These are phyloP conservation scores for Daphoenositta chrysoptera DNA, from an alignment of 2,113 vertebrate genomes.

Conservation along the genomic window DNA sequence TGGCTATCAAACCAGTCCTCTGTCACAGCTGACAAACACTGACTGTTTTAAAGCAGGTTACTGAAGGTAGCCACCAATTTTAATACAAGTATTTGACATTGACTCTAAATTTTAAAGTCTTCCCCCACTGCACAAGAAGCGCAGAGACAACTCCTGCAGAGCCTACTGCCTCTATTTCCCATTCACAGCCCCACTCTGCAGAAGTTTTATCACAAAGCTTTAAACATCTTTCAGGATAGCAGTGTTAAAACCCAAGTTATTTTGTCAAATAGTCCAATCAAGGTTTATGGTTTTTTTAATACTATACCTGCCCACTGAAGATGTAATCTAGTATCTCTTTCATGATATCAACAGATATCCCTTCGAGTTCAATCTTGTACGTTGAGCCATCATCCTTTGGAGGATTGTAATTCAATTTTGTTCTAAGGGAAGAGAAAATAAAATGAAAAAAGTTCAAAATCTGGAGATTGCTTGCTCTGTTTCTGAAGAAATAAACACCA, in stretches of 20 bases:
- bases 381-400: conserved; percentile 94
- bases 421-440: conserved; percentile 74
- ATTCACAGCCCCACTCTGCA: background rate
- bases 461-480: background rate
- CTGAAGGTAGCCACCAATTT: background rate
- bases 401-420: conserved; percentile 96
- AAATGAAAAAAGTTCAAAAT: background rate
- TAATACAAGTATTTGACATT: background rate
- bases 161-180: background rate
- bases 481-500: background rate
- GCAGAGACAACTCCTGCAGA: background rate
- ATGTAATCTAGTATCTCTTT: conserved; percentile 97
- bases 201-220: background rate
- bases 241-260: background rate
- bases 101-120: background rate
- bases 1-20: background rate
- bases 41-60: background rate
- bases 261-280: background rate
- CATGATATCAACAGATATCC: conserved; percentile 91
- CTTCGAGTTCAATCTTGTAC: conserved; percentile 94
- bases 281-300: background rate
- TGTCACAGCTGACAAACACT: background rate
- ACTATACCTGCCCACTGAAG: conserved; percentile 92
- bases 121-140: fast-evolving
- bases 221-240: background rate